These are phyloP conservation scores for Alethe castanea DNA, from an alignment of 2,113 vertebrate species.

Conservation along the genomic window DNA sequence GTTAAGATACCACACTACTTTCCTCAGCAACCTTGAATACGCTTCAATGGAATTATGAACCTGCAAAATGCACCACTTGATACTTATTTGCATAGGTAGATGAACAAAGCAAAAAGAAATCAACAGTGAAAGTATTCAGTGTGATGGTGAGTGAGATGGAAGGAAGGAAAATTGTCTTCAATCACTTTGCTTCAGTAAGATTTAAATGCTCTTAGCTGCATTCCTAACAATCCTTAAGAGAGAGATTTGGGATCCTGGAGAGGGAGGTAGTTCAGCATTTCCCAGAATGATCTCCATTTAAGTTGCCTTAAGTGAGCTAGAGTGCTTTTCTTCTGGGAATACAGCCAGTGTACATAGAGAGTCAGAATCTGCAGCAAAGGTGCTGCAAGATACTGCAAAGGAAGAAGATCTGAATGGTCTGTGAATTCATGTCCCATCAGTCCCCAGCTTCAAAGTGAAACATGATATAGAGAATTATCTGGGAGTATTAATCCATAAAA, in stretches of 20 bases:
- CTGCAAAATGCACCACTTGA: neutral
- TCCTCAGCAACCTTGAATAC: neutral
- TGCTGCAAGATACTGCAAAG: neutral
- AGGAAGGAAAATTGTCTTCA: neutral
- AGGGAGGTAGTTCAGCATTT: neutral
- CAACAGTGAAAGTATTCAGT: neutral
- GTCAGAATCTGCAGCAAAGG: neutral
- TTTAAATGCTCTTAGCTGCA: neutral
- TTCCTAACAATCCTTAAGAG: neutral
- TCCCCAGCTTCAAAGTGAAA: neutral
- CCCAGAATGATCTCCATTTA: neutral
- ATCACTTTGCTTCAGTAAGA: neutral
- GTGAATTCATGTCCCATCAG: neutral
- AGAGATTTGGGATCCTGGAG: neutral
- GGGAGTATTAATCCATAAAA: neutral
- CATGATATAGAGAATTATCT: neutral
- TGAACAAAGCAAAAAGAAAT: neutral
- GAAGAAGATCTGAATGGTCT: neutral
- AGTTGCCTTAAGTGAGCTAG: neutral
- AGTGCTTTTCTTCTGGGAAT: constrained; percentile 15
- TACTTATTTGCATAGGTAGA: neutral
- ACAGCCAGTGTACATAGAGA: neutral
- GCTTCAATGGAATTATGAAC: neutral
- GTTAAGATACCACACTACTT: neutral
- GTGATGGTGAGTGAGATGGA: neutral